These are phyloP conservation scores for Dysdera silvatica DNA, from an alignment of 1,140 invertebrate species.

Conservation along the genomic window DNA sequence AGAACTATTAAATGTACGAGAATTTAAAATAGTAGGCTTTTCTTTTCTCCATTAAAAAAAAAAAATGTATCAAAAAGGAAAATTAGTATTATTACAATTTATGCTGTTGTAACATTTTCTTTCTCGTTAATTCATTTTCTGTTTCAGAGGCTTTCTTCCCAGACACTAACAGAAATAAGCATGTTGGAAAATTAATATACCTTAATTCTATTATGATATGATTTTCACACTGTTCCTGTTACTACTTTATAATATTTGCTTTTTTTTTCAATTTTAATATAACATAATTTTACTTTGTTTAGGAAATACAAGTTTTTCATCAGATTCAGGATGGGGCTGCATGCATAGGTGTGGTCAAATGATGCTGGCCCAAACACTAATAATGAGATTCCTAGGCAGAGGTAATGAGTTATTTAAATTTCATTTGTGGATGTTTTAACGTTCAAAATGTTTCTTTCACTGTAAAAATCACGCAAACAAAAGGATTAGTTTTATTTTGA, in stretches of 20 bases:
- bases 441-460: not conserved
- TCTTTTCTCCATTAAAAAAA: too few relatives aligned
- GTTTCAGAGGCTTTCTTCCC: too few relatives aligned
- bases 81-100: too few relatives aligned
- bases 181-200: too few relatives aligned
- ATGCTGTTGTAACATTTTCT: too few relatives aligned
- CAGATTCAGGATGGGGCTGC: constrained; percentile 81
- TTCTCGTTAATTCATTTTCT: too few relatives aligned
- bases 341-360: constrained; percentile 80
- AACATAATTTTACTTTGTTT: not conserved
- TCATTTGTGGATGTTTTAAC: not conserved
- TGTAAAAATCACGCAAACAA: too few relatives aligned
- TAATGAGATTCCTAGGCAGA: constrained; percentile 65
- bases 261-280: not conserved
- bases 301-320: constrained; percentile 54
- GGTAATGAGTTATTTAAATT: not conserved
- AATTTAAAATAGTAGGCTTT: too few relatives aligned
- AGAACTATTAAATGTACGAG: too few relatives aligned
- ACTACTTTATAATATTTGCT: not conserved
- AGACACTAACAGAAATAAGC: too few relatives aligned
- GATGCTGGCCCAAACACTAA: constrained; percentile 68
- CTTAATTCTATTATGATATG: not conserved
- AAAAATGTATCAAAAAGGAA: too few relatives aligned
- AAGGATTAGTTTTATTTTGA: too few relatives aligned
- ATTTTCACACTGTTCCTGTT: not conserved